Evolutionary conservation across 1,140 invertebrate genomes (phyloP), one percentile per base, ranked within the genome.

Genomic region (Pseudomyrmex cubaensis): DNA sequence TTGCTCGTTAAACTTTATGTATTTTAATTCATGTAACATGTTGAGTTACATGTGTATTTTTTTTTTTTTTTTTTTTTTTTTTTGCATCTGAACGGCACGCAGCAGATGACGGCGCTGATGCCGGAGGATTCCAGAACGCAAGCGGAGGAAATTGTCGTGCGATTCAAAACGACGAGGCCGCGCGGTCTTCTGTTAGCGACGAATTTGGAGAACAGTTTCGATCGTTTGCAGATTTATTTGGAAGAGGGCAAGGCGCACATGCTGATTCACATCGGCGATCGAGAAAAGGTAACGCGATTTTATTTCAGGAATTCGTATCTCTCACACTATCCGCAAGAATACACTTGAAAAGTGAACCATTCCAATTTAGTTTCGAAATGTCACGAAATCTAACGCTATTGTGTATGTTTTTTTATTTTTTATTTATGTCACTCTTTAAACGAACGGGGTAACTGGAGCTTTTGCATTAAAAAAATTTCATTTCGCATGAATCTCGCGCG

Each of bases 131-230:
- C 97, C 73, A 95, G 96, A 76, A 99, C 98, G 0, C 98, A 99
- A 93, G 98, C 98, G 0, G 99, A 99, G 93, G 98, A 99, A 92
- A 95, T 99, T 50, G 95, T 97, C 35, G 94, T 99, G 20, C 95
- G 98, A 50, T 99, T 99, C 93, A 96, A 97, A 86, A 99, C 98
- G 3, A 96, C 95, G 12, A 95, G 96, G 88, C 96, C 97, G 0
- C 94, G 95, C 74, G 96, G 97, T 10, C 93, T 98, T 17, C 93
- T 98, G 44, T 93, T 98, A 78, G 94, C 97, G 50, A 97, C 97
- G 7, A 96, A 96, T 57, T 96, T 97, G 0, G 96, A 97, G 61
- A 96, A 96, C 88, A 97, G 96, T 0, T 95, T 96, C 5, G 98
- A 98, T 92, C 95, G 97, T 52, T 95, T 99, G 70, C 97, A 98